Evolutionary conservation across 2,888 invertebrate species (phyloP).

Genomic region (Leucophora obtusa): DNA sequence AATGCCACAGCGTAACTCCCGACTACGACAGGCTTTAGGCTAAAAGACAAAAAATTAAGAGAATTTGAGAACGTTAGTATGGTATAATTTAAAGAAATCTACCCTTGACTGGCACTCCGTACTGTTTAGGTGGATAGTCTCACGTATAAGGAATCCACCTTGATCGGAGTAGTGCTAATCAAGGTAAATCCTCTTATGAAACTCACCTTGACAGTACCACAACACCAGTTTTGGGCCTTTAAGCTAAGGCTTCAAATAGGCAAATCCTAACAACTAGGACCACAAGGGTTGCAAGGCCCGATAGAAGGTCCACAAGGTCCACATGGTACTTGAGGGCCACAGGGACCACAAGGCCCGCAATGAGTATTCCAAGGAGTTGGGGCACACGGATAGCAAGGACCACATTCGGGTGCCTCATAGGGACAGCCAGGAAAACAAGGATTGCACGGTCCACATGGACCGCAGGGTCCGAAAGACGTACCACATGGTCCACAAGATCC

Average conservation of each 20-base stretch:
- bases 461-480: slow-evolving; percentile 65
- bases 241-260: slow-evolving; percentile 63
- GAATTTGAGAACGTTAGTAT: slow-evolving; percentile 20
- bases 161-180: slow-evolving; percentile 69
- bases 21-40: slow-evolving; percentile 79
- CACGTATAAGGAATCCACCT: slow-evolving; percentile 69
- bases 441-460: slow-evolving; percentile 67
- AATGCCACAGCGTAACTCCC: slow-evolving; percentile 80
- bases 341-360: slow-evolving; percentile 69
- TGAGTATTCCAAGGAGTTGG: slow-evolving; percentile 66
- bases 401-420: slow-evolving; percentile 67
- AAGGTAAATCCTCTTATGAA: slow-evolving; percentile 69
- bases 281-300: slow-evolving; percentile 61
- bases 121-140: slow-evolving; percentile 70
- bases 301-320: slow-evolving; percentile 68
- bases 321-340: slow-evolving; percentile 68
- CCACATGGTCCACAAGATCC: slow-evolving; percentile 47
- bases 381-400: slow-evolving; percentile 69
- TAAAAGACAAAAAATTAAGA: slow-evolving; percentile 59
- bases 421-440: slow-evolving; percentile 67
- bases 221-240: slow-evolving; percentile 64
- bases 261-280: slow-evolving; percentile 56
- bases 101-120: slow-evolving; percentile 57
- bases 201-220: slow-evolving; percentile 70
- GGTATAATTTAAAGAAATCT: neutral